Conservation (phyloP, 2,888 invertebrate species). For the Myathropa florea region DNA sequence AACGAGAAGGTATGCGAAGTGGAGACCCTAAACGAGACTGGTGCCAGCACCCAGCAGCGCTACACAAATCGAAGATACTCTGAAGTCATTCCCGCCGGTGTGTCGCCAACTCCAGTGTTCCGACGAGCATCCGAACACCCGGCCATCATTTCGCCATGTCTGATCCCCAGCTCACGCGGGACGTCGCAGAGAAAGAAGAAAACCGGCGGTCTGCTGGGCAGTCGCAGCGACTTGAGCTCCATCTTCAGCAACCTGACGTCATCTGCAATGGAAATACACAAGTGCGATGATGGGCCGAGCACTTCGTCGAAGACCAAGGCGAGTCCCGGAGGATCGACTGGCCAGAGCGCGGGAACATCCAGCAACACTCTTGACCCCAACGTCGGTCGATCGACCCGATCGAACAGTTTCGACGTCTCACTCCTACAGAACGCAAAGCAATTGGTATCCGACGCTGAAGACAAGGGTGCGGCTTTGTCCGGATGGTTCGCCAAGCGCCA, state of each 20-base stretch:
- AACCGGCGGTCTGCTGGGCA: slow-evolving; percentile 86
- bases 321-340: slow-evolving; percentile 69
- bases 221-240: slow-evolving; percentile 90
- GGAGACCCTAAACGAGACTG: slow-evolving; percentile 87
- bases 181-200: slow-evolving; percentile 77
- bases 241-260: slow-evolving; percentile 87
- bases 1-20: slow-evolving; percentile 91
- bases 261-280: slow-evolving; percentile 90
- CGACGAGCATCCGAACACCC: slow-evolving; percentile 89
- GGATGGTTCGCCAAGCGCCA: slow-evolving; percentile 91
- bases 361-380: slow-evolving; percentile 78
- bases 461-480: slow-evolving; percentile 83
- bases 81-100: slow-evolving; percentile 83
- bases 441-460: slow-evolving; percentile 79
- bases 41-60: slow-evolving; percentile 82
- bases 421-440: slow-evolving; percentile 83
- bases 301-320: slow-evolving; percentile 67
- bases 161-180: slow-evolving; percentile 74
- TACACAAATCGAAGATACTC: slow-evolving; percentile 87
- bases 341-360: slow-evolving; percentile 3
- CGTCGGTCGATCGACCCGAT: slow-evolving; percentile 84
- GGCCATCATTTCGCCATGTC: slow-evolving; percentile 79
- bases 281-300: slow-evolving; percentile 82
- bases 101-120: slow-evolving; percentile 83
- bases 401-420: slow-evolving; percentile 92